Evolutionary conservation across 2,797 vertebrate genomes (phyloP).

Genomic region (Erethizon dorsatum): DNA sequence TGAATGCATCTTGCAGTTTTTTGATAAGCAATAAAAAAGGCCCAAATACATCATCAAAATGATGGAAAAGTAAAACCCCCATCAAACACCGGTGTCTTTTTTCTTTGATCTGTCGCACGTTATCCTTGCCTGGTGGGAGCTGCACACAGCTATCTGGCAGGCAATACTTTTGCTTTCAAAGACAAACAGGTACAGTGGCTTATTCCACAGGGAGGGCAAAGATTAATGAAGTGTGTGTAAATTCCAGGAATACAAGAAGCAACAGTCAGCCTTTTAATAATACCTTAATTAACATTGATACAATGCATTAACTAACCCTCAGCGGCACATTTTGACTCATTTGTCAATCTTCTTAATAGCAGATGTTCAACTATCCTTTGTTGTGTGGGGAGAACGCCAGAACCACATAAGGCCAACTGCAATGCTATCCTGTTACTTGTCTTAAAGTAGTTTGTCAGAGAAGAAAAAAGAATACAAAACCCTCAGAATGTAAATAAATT

Average conservation of each 20-base stretch:
- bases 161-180: slow-evolving; percentile 31
- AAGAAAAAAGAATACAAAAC: slow-evolving; percentile 30
- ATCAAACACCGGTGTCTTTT: not conserved
- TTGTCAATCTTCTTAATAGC: slow-evolving; percentile 63
- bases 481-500: not conserved
- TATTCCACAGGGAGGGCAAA: slow-evolving; percentile 72
- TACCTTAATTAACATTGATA: slow-evolving; percentile 73
- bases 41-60: not conserved
- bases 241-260: slow-evolving; percentile 61
- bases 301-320: slow-evolving; percentile 75
- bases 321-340: slow-evolving; percentile 63
- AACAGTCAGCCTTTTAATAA: slow-evolving; percentile 73
- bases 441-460: not conserved
- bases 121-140: not conserved
- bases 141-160: slow-evolving; percentile 63
- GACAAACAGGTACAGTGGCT: slow-evolving; percentile 74
- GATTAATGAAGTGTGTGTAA: slow-evolving; percentile 76
- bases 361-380: slow-evolving; percentile 61
- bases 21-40: not conserved
- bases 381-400: slow-evolving; percentile 2
- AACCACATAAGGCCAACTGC: not conserved
- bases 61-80: slow-evolving; percentile 5
- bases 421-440: not conserved
- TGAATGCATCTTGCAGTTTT: not conserved
- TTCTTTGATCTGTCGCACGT: slow-evolving; percentile 59